Evolutionary conservation across 1,140 invertebrate species (phyloP), one percentile per base, ranked within the genome.

Genomic region (Drosophila nannoptera): DNA sequence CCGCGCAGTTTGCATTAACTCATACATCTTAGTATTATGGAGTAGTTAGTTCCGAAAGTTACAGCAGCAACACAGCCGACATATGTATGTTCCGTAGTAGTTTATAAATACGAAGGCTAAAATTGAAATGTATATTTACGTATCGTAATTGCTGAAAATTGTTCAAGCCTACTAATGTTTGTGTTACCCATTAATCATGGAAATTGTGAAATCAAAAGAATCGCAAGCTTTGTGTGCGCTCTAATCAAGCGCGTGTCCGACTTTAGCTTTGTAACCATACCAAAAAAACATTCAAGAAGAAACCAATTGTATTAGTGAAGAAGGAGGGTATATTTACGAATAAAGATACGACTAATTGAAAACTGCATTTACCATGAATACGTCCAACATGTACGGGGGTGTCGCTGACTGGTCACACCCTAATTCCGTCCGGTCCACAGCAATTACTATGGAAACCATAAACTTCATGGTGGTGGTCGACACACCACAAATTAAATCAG

Each of bases 81-180:
- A 56, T 60, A 31, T 64, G 65, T 76, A 76, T 70, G 66, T 77
- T 86, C 49, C 56, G 35, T 75, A 75, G 75, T 81, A 63, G 46
- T 77, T 80, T 12, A 40, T 16, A 52, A 69, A 73, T 65, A 50
- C 59, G 29, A 63, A 69, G 58, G 48, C 59, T 36, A 69, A 73
- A 73, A 22, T 22, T 22, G 22, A 22, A 67, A 38, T 60, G 50
- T 69, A 67, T 73, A 77, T 73, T 61, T 42, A 75, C 35, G 76
- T 84, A 84, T 84, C 80, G 77, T 86, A 86, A 86, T 84, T 84
- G 80, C 80, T 84, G 80, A 84, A 83, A 66, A 73, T 76, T 86
- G 64, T 71, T 80, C 56, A 48, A 70, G 56, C 69, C 50, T 52
- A 48, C 65, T 65, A 48, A 69, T 55, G 35, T 65, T 63, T 69